Evolutionary conservation across 2,113 vertebrate species (phyloP).

Genomic region (Nipponia nippon): DNA sequence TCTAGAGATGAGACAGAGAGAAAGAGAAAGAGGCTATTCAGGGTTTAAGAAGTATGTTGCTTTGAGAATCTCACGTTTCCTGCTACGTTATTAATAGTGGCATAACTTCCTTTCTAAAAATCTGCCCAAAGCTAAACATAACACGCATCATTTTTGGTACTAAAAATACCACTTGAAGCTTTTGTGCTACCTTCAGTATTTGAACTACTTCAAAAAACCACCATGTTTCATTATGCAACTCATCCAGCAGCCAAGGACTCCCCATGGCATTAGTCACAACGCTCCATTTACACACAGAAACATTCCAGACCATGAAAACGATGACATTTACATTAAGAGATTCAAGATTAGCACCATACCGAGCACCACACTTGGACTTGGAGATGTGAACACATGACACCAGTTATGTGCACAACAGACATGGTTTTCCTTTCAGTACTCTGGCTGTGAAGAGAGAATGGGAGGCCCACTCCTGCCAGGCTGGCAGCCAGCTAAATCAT

Average conservation of each 20-base stretch:
- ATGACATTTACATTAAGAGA: background rate
- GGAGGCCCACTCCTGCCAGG: background rate
- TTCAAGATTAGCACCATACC: background rate
- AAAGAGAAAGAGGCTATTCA: background rate
- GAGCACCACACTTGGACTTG: background rate
- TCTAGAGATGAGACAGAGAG: conserved; percentile 71
- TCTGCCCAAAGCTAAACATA: background rate
- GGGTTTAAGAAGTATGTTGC: background rate
- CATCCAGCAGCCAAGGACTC: background rate
- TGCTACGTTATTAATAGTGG: background rate
- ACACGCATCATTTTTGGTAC: background rate
- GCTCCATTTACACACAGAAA: background rate
- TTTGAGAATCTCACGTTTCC: background rate
- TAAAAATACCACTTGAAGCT: background rate
- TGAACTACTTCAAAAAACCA: background rate
- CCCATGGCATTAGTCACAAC: background rate
- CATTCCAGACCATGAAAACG: background rate
- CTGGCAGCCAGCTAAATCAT: background rate
- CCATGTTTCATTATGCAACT: background rate
- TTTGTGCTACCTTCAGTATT: background rate
- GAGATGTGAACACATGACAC: background rate
- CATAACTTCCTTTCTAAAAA: conserved; percentile 12
- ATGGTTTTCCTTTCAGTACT: background rate
- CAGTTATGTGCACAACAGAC: background rate
- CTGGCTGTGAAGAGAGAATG: background rate